Base-by-base conservation (phyloP, 53 echinoderm and acorn worm genomes). In the Paracentrotus lividus region DNA sequence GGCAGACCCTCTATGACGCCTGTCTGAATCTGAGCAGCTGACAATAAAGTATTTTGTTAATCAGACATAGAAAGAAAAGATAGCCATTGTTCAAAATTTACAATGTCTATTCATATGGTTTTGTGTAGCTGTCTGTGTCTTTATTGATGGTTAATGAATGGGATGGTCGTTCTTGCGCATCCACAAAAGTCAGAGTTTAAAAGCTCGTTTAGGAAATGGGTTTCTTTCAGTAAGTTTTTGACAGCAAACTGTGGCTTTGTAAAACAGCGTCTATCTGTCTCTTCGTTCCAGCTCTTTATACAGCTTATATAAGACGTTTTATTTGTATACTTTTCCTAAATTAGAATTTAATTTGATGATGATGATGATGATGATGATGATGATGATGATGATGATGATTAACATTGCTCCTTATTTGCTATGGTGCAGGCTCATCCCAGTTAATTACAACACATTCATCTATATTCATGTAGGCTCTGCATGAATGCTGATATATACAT, bases 151-250 rank as follows among this genome's bases (percentile, higher is more conserved):
- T 44, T 8, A 12, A 4, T 47, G 24, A 81, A 81, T 49, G 12
- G 81, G 10, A 27, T 43, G 81, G 13, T 47, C 81, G 24, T 0
- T 81, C 7, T 24, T n/a, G 81, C 81, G 81, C 81, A 27, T 81
- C 81, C 81, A 49, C 81, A 81, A 81, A 81, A 81, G 81, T 81
- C 81, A 81, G 81, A 78, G 81, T 45, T 81, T 81, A n/a, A 81
- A 81, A n/a, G 27, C 81, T 81, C 81, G 26, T 81, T 45, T 47
- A 45, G 81, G 81, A 81, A 81, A 81, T 81, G 47, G 45, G n/a
- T 81, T 42, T 43, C 77, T 77, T 47, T 81, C 81, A 13, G n/a
- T 47, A 47, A 47, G 45, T 81, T 81, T 81, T 47, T 81, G 81
- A 81, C 81, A 81, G 81, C 81, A n/a, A n/a, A 72, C 44, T n/a